phyloP scores from a whole-genome alignment of 2,888 invertebrate species.

The Drosophila sordidula region DNA sequence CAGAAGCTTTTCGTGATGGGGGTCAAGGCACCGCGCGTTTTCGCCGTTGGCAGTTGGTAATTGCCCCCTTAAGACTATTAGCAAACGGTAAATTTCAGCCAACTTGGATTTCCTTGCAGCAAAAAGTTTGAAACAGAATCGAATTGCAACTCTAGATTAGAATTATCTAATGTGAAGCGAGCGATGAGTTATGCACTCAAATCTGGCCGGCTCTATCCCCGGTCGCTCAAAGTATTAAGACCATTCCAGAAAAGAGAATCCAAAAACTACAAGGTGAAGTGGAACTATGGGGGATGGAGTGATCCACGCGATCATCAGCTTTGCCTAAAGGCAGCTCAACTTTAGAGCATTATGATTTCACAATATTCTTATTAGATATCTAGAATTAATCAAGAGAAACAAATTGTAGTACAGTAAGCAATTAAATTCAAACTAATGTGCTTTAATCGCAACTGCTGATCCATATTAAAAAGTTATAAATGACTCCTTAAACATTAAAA shows the following conservation, averaged over 20 bases:
- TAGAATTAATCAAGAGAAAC: not conserved
- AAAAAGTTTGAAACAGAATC: constrained; percentile 90
- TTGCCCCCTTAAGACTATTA: not conserved
- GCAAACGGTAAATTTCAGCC: no score
- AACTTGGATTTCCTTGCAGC: constrained; percentile 85
- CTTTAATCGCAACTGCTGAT: no score
- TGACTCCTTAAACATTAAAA: no score
- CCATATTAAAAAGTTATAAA: no score
- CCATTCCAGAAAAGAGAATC: constrained; percentile 86
- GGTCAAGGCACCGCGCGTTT: constrained; percentile 96
- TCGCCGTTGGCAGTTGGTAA: constrained; percentile 99
- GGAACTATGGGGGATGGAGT: constrained; percentile 99
- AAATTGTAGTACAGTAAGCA: not conserved
- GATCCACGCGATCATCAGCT: constrained; percentile 93
- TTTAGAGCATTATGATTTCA: not conserved
- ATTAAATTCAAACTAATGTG: not conserved
- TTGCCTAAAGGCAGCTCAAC: constrained; percentile 89
- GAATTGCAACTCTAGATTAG: constrained; percentile 93
- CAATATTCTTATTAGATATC: no score
- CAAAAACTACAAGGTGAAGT: constrained; percentile 86
- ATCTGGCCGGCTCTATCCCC: constrained; percentile 88
- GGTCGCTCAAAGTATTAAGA: constrained; percentile 87
- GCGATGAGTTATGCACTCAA: constrained; percentile 86
- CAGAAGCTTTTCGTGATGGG: constrained; percentile 93
- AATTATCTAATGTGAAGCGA: constrained; percentile 92